Evolutionary conservation across 1,140 invertebrate genomes (phyloP), one percentile per base, ranked within the genome.

Genomic region (Brachionus calyciflorus): DNA sequence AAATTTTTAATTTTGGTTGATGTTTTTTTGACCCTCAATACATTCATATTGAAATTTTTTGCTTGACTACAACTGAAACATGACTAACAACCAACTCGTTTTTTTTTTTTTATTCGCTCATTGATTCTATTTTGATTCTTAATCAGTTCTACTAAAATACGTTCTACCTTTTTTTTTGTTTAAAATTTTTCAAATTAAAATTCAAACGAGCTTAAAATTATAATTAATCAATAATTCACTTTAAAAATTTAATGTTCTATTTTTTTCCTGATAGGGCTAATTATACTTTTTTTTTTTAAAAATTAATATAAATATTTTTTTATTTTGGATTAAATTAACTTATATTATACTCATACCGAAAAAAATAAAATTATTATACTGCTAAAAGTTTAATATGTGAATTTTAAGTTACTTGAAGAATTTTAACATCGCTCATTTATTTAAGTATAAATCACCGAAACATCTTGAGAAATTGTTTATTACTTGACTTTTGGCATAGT

Each of bases 41-140:
- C 37, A 60, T 33, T 37, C 9, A 9, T 5, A 37, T 60, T 17
- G n/a, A n/a, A 60, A 33, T 60, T 60, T 37, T 60, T 33, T 60
- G 55, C 55, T 60, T 60, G 55, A 60, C 55, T 60, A 60, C 55
- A 60, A 60, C 55, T 33, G 28, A 60, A 60, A 33, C 55, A 60
- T 60, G 55, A 33, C 55, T 60, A 60, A 60, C 55, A 60, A 60
- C 55, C 28, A 60, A 33, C 6, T 30, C 10, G n/a, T n/a, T n/a
- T n/a, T n/a, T n/a, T n/a, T n/a, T n/a, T n/a, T n/a, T n/a, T n/a
- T n/a, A n/a, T n/a, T n/a, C n/a, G n/a, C n/a, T 33, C 28, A 37
- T 37, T 37, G 33, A 19, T 37, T 19, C 37, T 41, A 28, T 28
- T 28, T 55, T n/a, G 28, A 28, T 28, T 55, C 55, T 60, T 60